Percentiles rank a stretch among this genome's conserved stretches.
Conservation (phyloP, 2,113 vertebrate genomes). For the Mustela nigripes region DNA sequence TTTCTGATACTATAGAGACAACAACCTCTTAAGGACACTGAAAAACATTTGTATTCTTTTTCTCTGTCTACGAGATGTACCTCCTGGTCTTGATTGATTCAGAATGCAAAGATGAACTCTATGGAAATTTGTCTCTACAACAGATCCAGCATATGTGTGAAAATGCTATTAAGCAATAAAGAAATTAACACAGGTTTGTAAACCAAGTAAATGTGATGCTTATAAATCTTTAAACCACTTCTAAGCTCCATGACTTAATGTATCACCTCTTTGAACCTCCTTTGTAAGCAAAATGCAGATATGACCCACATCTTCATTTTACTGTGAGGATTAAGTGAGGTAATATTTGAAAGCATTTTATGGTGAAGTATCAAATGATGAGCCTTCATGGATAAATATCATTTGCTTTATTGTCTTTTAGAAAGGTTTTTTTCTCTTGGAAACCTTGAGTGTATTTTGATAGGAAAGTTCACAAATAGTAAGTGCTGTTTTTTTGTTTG, state of each 20-base stretch:
- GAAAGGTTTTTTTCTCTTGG: not conserved
- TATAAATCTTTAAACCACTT: not conserved
- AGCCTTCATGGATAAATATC: not conserved
- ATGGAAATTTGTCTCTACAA: not conserved
- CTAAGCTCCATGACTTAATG: not conserved
- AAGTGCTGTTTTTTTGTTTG: not conserved
- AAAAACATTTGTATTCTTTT: not conserved
- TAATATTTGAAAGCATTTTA: not conserved
- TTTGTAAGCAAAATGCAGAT: not conserved
- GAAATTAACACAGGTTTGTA: not conserved
- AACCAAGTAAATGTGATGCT: not conserved
- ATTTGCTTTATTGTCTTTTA: not conserved
- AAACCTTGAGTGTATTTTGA: not conserved
- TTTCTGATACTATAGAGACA: not conserved
- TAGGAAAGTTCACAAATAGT: not conserved
- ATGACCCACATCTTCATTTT: not conserved
- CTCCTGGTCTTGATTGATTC: not conserved
- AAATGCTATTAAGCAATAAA: not conserved
- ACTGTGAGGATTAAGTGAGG: not conserved
- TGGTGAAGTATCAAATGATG: not conserved
- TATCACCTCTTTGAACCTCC: not conserved
- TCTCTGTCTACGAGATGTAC: not conserved
- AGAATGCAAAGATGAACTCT: not conserved
- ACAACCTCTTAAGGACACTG: not conserved
- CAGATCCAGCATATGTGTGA: not conserved